Evolutionary conservation across 2,113 vertebrate species (phyloP).

Genomic region (Crotalus viridis): DNA sequence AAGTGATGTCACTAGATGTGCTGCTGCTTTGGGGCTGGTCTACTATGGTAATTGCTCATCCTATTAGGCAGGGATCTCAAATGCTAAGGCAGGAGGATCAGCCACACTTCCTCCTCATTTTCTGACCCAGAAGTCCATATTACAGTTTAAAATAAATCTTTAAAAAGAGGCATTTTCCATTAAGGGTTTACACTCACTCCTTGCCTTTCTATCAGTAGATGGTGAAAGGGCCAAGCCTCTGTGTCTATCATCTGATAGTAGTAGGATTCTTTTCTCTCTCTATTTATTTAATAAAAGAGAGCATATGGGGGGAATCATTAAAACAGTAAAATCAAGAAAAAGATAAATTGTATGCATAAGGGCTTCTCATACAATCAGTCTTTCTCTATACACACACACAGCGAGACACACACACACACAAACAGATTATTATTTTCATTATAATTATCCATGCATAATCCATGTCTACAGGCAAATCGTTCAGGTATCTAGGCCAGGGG

Average conservation of each 20-base stretch:
- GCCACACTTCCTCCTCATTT: conserved; percentile 24
- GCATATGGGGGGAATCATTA: neutral
- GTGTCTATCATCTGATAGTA: neutral
- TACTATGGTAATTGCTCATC: conserved; percentile 13
- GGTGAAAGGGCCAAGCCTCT: conserved; percentile 19
- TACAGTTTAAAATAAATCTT: neutral
- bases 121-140: conserved; percentile 10
- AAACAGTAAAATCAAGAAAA: neutral
- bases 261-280: neutral
- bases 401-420: too few species aligned
- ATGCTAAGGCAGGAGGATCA: conserved; percentile 24
- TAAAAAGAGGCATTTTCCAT: conserved; percentile 32
- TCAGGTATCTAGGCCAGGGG: neutral
- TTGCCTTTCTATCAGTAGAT: conserved; percentile 46
- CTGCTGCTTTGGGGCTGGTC: conserved; percentile 7
- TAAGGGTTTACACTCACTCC: conserved; percentile 26
- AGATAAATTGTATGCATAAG: neutral
- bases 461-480: neutral
- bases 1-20: conserved; percentile 38
- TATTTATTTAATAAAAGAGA: neutral
- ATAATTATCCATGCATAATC: neutral
- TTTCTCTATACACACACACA: neutral
- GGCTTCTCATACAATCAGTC: neutral
- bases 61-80: neutral
- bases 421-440: neutral